Conservation (phyloP, 2,797 vertebrate species). For the Thunnus albacares region DNA sequence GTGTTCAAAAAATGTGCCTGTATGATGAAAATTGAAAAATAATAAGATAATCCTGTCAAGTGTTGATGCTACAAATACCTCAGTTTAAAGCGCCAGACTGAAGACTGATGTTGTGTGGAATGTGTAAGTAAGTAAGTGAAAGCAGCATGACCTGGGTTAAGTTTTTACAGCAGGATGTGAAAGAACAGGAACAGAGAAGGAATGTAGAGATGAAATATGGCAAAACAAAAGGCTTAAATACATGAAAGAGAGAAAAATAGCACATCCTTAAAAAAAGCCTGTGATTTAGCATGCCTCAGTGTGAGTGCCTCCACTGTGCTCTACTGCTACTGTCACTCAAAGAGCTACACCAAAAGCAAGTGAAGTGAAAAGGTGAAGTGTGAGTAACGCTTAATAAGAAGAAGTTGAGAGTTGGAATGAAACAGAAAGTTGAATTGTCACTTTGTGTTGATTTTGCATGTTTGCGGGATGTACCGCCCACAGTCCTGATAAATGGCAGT, state of each 20-base stretch:
- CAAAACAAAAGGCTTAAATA: neutral
- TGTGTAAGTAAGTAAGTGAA: neutral
- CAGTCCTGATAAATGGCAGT: neutral
- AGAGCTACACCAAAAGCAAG: neutral
- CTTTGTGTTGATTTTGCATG: slow-evolving; percentile 14
- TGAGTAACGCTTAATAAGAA: neutral
- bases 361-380: neutral
- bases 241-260: neutral
- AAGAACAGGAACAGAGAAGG: neutral
- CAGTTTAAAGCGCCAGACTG: neutral
- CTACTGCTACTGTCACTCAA: too few relatives aligned
- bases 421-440: slow-evolving; percentile 3
- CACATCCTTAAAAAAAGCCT: neutral
- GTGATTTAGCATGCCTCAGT: neutral
- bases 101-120: neutral
- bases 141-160: neutral
- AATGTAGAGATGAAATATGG: slow-evolving; percentile 1
- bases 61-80: neutral
- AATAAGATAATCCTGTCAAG: neutral
- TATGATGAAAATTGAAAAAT: neutral
- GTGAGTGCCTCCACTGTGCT: too few relatives aligned
- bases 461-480: neutral
- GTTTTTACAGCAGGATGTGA: neutral
- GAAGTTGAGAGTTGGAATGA: neutral
- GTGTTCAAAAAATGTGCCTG: neutral